Conservation (phyloP, 2,888 invertebrate species). For the Hipparchia sbordonii region DNA sequence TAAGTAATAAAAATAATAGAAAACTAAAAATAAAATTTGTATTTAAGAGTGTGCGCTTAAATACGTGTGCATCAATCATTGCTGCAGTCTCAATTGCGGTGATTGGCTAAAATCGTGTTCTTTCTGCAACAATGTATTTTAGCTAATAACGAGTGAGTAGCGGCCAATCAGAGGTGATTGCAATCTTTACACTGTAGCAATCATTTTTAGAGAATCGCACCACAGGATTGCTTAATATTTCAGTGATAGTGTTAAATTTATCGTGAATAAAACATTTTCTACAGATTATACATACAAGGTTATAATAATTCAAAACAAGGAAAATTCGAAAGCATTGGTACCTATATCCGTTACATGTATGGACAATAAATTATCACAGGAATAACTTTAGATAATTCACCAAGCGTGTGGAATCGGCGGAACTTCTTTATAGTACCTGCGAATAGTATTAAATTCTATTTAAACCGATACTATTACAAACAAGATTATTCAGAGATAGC, state of each 20-base stretch:
- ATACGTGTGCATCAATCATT: too few relatives aligned
- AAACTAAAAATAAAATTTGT: too few relatives aligned
- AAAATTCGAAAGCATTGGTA: not conserved
- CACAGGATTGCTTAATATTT: too few relatives aligned
- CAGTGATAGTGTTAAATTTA: not conserved
- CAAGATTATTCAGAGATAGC: not conserved
- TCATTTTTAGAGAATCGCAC: too few relatives aligned
- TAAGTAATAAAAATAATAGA: not conserved
- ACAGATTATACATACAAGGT: slow-evolving; percentile 2
- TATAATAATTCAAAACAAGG: not conserved
- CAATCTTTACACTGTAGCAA: too few relatives aligned
- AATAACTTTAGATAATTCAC: slow-evolving; percentile 42
- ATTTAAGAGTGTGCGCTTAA: too few relatives aligned
- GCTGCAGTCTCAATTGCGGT: too few relatives aligned
- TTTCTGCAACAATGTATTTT: too few relatives aligned
- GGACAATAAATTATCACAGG: too few relatives aligned
- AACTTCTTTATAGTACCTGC: slow-evolving; percentile 76
- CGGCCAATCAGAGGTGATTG: too few relatives aligned
- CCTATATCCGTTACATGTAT: not conserved
- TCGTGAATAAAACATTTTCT: not conserved
- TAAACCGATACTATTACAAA: slow-evolving; percentile 11
- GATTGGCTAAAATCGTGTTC: too few relatives aligned
- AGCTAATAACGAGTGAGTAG: too few relatives aligned
- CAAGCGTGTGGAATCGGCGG: slow-evolving; percentile 72
- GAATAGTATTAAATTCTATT: slow-evolving; percentile 40